A percentile compares a stretch with the other conserved stretches of the same genome.
These are phyloP conservation scores for Pangasius mekongensis DNA, from an alignment of 2,797 vertebrate species.

Conservation along the genomic window DNA sequence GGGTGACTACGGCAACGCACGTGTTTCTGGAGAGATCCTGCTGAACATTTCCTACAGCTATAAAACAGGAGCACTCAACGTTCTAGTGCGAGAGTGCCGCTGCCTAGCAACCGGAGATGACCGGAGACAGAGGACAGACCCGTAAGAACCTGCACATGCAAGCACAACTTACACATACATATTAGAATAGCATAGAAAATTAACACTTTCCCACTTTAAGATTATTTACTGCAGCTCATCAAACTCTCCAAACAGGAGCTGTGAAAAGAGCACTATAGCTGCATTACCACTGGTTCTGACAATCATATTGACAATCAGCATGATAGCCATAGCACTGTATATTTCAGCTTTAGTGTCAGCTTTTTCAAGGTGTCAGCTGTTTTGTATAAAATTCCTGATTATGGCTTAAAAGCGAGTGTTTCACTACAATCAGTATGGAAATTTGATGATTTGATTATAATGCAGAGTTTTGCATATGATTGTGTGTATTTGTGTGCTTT, in stretches of 20 bases:
- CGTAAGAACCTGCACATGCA: conserved; percentile 77
- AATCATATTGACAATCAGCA: background rate
- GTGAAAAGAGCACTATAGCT: background rate
- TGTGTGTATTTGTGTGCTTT: conserved; percentile 41
- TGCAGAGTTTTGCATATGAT: background rate
- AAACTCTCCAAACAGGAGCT: background rate
- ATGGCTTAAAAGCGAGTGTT: background rate
- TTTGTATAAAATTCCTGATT: background rate
- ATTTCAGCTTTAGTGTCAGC: background rate
- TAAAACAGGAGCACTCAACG: conserved; percentile 92
- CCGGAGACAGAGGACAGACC: conserved; percentile 90
- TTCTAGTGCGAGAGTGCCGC: conserved; percentile 91
- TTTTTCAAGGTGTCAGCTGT: background rate
- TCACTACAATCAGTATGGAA: background rate
- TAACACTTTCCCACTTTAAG: background rate
- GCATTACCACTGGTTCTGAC: background rate
- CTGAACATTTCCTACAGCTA: conserved; percentile 93
- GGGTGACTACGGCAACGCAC: conserved; percentile 92
- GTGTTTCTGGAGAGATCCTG: conserved; percentile 93
- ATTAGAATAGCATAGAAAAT: background rate
- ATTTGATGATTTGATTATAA: background rate
- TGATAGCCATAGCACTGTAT: background rate
- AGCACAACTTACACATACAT: conserved; percentile 21
- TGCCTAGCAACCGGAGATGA: conserved; percentile 93
- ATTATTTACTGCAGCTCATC: background rate